These are phyloP conservation scores for Xylocopa sonorina DNA, from an alignment of 1,140 invertebrate species.

Conservation along the genomic window DNA sequence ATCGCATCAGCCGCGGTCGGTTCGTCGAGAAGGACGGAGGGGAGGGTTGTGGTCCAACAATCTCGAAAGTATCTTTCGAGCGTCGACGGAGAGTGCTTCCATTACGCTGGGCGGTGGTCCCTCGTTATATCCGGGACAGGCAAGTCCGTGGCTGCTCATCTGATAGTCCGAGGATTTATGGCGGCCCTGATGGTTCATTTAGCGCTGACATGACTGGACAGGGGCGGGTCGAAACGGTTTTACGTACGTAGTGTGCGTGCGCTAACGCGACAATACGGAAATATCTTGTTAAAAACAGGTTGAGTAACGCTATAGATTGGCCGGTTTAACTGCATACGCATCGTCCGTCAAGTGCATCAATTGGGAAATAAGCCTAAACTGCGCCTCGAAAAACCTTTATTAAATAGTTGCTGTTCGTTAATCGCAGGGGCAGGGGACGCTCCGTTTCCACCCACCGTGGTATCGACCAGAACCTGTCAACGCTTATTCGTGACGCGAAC, in stretches of 20 bases:
- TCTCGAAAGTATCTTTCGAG: slow-evolving; percentile 64
- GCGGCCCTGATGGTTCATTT: slow-evolving; percentile 75
- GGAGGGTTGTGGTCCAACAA: slow-evolving; percentile 55
- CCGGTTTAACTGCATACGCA: slow-evolving; percentile 58
- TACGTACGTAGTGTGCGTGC: slow-evolving; percentile 44
- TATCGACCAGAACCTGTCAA: not conserved
- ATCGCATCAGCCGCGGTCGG: slow-evolving; percentile 43
- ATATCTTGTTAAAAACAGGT: slow-evolving; percentile 72
- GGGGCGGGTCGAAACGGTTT: slow-evolving; percentile 56
- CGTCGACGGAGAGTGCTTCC: slow-evolving; percentile 64
- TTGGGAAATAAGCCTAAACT: slow-evolving; percentile 57
- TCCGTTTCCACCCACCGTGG: not conserved
- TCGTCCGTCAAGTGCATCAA: slow-evolving; percentile 55
- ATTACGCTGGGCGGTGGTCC: slow-evolving; percentile 75
- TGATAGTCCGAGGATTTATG: slow-evolving; percentile 75
- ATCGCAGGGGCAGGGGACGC: not conserved
- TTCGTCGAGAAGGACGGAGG: slow-evolving; percentile 23
- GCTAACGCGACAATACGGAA: slow-evolving; percentile 71
- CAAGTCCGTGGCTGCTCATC: slow-evolving; percentile 68
- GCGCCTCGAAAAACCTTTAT: slow-evolving; percentile 39
- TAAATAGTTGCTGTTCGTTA: slow-evolving; percentile 37
- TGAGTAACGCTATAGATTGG: slow-evolving; percentile 57
- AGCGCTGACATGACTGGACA: slow-evolving; percentile 71
- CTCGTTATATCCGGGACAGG: slow-evolving; percentile 75
- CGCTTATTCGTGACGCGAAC: slow-evolving; percentile 3